A percentile compares a stretch with the other conserved stretches of the same genome.
Evolutionary conservation across 2,113 vertebrate species (phyloP).

Genomic region (Corythoichthys intestinalis): DNA sequence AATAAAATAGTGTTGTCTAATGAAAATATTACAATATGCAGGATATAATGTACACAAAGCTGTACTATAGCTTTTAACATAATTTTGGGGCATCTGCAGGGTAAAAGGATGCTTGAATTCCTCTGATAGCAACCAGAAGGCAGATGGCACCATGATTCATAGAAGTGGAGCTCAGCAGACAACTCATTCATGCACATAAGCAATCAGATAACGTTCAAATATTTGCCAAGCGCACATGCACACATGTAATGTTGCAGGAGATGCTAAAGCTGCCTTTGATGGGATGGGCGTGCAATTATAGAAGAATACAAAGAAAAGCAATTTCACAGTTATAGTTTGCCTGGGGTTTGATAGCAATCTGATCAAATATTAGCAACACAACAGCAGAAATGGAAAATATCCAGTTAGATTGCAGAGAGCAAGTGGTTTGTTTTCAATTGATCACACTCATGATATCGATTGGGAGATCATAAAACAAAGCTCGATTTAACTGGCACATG

Average conservation of each 20-base stretch:
- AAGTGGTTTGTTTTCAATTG: neutral
- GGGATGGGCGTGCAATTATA: neutral
- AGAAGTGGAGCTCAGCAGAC: slow-evolving; percentile 31
- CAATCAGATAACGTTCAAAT: slow-evolving; percentile 35
- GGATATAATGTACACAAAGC: neutral
- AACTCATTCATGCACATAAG: slow-evolving; percentile 58
- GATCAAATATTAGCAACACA: neutral
- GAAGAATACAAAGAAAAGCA: neutral
- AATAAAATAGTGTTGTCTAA: neutral
- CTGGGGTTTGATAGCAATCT: too few species aligned
- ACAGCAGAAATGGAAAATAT: neutral
- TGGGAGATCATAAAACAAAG: neutral
- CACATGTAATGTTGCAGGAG: neutral
- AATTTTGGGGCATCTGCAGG: slow-evolving; percentile 42
- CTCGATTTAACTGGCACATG: neutral
- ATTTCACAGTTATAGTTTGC: neutral
- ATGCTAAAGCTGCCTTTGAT: neutral
- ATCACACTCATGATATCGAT: neutral
- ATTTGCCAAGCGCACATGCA: slow-evolving; percentile 24
- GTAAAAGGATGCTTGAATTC: slow-evolving; percentile 42
- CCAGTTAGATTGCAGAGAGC: neutral
- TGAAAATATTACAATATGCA: neutral
- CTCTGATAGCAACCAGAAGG: slow-evolving; percentile 38
- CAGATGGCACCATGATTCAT: slow-evolving; percentile 58
- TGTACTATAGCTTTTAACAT: slow-evolving; percentile 22